phyloP scores from a whole-genome alignment of 2,113 vertebrate species.

The Rafetus swinhoei region DNA sequence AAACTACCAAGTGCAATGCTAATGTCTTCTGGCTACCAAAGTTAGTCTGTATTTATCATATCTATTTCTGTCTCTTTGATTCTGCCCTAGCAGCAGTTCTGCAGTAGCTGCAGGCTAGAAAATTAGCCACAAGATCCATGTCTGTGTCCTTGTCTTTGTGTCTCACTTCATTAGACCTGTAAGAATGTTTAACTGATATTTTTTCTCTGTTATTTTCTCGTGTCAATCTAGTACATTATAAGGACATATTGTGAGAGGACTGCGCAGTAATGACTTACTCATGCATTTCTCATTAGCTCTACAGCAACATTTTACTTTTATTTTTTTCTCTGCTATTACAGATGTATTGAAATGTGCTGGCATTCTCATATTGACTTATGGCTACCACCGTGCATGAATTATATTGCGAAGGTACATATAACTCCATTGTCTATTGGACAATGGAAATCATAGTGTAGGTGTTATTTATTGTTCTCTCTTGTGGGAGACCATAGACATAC shows the following conservation, averaged over 20 bases:
- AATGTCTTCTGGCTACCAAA: background rate
- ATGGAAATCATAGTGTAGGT: background rate
- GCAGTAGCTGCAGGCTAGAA: background rate
- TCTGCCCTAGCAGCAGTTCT: background rate
- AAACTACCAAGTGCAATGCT: background rate
- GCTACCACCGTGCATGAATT: background rate
- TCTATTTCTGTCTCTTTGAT: background rate
- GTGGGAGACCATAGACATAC: background rate
- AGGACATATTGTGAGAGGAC: background rate
- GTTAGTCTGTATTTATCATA: background rate
- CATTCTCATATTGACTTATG: background rate
- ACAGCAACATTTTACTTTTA: background rate
- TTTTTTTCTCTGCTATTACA: background rate
- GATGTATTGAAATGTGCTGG: rapidly evolving
- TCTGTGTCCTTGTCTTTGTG: background rate
- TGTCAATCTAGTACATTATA: background rate
- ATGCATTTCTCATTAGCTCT: background rate
- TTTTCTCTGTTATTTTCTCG: background rate
- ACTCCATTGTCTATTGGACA: background rate
- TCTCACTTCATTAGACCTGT: background rate
- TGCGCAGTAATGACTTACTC: background rate
- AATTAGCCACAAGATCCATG: background rate
- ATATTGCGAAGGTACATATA: background rate
- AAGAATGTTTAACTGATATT: background rate
- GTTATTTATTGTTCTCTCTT: background rate